Evolutionary conservation across 2,113 vertebrate genomes (phyloP).

Genomic region (Dromas ardeola): DNA sequence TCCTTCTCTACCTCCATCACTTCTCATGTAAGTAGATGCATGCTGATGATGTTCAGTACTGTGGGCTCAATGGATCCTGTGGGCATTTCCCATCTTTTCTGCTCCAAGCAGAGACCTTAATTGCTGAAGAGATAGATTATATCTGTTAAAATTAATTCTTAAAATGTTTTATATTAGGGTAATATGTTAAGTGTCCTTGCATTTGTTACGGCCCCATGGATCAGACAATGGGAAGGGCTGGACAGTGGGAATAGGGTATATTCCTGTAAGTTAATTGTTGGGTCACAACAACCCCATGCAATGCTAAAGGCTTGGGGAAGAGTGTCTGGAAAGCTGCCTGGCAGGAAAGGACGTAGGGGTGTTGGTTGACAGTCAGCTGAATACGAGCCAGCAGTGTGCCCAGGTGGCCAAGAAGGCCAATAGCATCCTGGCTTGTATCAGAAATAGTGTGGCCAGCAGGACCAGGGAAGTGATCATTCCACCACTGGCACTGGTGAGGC

Average conservation of each 20-base stretch:
- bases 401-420: no score
- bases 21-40: not conserved
- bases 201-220: not conserved
- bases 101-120: not conserved
- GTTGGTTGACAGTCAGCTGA: no score
- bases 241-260: not conserved
- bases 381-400: no score
- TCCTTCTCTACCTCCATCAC: not conserved
- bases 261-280: not conserved
- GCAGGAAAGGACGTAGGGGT: no score
- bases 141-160: not conserved
- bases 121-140: not conserved
- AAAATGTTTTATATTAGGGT: not conserved
- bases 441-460: no score
- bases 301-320: no score
- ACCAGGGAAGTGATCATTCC: no score
- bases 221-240: not conserved
- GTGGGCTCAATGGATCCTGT: not conserved
- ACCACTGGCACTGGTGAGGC: no score
- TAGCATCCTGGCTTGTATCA: no score
- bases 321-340: no score
- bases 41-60: not conserved
- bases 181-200: not conserved
- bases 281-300: no score
- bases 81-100: not conserved